Evolutionary conservation across 1,140 invertebrate species (phyloP).

Genomic region (Pentalonia nigronervosa): DNA sequence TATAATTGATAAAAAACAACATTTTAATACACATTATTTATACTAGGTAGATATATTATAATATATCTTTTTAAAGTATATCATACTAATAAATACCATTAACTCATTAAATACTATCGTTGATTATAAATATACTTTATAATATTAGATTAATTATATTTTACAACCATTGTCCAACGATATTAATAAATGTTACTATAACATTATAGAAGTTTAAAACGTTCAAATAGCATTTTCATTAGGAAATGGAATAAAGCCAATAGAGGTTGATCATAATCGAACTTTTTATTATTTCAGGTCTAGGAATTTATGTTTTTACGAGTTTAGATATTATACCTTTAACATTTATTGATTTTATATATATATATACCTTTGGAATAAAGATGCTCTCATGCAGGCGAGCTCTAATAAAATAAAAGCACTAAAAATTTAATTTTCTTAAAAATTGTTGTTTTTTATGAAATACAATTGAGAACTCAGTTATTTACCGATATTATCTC

Average conservation of each 20-base stretch:
- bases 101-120: neutral
- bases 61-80: neutral
- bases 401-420: neutral
- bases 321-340: neutral
- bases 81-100: no score
- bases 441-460: neutral
- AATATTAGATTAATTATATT: neutral
- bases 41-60: neutral
- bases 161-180: neutral
- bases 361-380: neutral
- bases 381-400: neutral
- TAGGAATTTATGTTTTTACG: neutral
- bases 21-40: neutral
- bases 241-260: neutral
- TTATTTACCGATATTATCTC: neutral
- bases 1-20: neutral
- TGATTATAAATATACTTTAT: neutral
- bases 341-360: slow-evolving; percentile 14
- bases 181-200: neutral
- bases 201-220: neutral
- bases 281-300: neutral
- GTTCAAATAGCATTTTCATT: neutral
- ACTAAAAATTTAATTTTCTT: slow-evolving; percentile 2
- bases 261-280: neutral
- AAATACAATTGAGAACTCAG: neutral